Evolutionary conservation across 2,113 vertebrate species (phyloP), one percentile per base, ranked within the genome.

Genomic region (Xyliphius kryptos): DNA sequence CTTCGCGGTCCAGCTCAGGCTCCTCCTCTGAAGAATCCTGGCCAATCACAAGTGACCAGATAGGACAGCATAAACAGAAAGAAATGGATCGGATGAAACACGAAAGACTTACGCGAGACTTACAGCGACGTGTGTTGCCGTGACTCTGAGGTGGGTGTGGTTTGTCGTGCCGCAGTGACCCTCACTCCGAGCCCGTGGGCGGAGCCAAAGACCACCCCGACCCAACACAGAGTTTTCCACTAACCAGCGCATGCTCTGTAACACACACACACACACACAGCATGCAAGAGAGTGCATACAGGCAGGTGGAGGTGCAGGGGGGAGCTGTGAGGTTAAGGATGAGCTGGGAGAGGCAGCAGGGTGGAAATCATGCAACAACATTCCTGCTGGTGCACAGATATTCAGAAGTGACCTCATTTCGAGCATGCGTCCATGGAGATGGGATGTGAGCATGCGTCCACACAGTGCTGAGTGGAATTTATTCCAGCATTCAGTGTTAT

Each of bases 21-120:
- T 90, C 89, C 58, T 90, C 88, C 20, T 98, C 95, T 43, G 97
- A 95, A 0, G 96, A 98, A 78, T 98, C 94, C 91, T 95, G 81
- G 6, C 74, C 70, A 76, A 79, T 79, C 5, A 72, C 47, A 32
- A 55, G 61, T 17, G 26, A 36, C 12, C 65, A 68, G 14, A 61
- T 14, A 53, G 16, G 37, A n/a, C 22, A 37, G 54, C 32, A 53
- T 10, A 54, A 36, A 50, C 51, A 19, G 22, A 67, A 63, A 7
- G 48, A 14, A n/a, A n/a, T n/a, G n/a, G n/a, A n/a, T n/a, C n/a
- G n/a, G n/a, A n/a, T n/a, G n/a, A n/a, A n/a, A n/a, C n/a, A n/a
- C n/a, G n/a, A n/a, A n/a, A n/a, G n/a, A n/a, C n/a, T n/a, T n/a
- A n/a, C n/a, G 19, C 49, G 59, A 52, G 26, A 76, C 76, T 77